phyloP scores from a whole-genome alignment of 2,888 invertebrate species.

The Falcaria lacertinaria region DNA sequence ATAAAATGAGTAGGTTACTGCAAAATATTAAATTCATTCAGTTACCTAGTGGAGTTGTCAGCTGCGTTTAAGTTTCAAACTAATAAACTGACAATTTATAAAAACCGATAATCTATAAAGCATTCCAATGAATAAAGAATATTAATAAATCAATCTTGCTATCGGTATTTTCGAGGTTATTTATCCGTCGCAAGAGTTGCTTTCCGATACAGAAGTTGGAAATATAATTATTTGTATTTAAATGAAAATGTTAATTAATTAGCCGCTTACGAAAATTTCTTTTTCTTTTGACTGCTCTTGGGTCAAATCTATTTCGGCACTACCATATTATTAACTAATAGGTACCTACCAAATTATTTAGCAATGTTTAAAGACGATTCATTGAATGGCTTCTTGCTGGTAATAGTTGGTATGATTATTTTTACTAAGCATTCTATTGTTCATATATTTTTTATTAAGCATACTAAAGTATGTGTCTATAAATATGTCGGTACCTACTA shows the following conservation, averaged over 20 bases:
- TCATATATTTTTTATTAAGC: too few species aligned
- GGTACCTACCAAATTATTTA: conserved; percentile 23
- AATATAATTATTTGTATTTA: conserved; percentile 14
- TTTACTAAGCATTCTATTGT: too few species aligned
- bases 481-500: too few species aligned
- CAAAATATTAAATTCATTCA: not conserved
- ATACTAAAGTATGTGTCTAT: too few species aligned
- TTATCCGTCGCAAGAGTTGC: conserved; percentile 1
- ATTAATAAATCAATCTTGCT: not conserved
- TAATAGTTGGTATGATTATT: too few species aligned
- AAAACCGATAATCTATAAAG: not conserved
- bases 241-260: conserved; percentile 22
- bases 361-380: conserved; percentile 38
- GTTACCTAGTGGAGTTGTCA: conserved; percentile 1
- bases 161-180: not conserved
- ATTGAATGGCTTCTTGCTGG: conserved; percentile 22
- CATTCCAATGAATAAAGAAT: not conserved
- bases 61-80: not conserved
- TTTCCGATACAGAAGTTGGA: conserved; percentile 11
- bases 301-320: conserved; percentile 41
- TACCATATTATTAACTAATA: too few species aligned
- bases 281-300: conserved; percentile 37
- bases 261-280: conserved; percentile 33
- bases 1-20: not conserved
- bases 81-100: not conserved